These are phyloP conservation scores for Pteropus alecto DNA, from an alignment of 2,113 vertebrate species.

Conservation along the genomic window DNA sequence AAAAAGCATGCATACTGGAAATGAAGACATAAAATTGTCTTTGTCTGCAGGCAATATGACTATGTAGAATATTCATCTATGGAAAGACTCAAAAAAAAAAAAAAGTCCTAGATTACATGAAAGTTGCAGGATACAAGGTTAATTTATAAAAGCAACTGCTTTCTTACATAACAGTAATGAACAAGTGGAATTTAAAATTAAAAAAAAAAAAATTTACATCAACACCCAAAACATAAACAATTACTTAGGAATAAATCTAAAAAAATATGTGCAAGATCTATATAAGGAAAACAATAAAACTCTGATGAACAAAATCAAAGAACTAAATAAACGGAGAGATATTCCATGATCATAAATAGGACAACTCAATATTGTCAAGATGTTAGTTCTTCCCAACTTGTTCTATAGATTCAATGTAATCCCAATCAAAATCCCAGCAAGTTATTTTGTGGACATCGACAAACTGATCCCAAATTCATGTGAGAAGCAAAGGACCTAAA, in stretches of 20 bases:
- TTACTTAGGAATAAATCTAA: background rate
- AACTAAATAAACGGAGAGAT: background rate
- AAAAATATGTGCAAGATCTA: background rate
- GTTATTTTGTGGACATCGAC: background rate
- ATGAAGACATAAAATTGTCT: background rate
- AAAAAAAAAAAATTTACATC: background rate
- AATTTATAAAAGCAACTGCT: background rate
- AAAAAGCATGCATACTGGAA: background rate
- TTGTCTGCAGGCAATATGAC: background rate
- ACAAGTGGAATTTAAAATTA: background rate
- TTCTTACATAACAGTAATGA: background rate
- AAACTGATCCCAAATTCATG: background rate
- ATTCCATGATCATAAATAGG: no score
- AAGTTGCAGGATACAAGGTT: background rate
- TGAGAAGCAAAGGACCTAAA: background rate
- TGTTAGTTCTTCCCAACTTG: background rate
- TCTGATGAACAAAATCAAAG: background rate
- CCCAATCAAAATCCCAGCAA: background rate
- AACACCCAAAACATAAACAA: background rate
- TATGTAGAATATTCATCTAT: background rate
- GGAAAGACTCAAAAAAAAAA: background rate
- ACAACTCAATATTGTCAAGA: background rate
- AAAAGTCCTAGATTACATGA: no score
- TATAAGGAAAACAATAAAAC: background rate
- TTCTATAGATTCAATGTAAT: background rate